Conservation (phyloP, 37 sponge, comb jelly and placozoan genomes). For the Beroe forskalii region DNA sequence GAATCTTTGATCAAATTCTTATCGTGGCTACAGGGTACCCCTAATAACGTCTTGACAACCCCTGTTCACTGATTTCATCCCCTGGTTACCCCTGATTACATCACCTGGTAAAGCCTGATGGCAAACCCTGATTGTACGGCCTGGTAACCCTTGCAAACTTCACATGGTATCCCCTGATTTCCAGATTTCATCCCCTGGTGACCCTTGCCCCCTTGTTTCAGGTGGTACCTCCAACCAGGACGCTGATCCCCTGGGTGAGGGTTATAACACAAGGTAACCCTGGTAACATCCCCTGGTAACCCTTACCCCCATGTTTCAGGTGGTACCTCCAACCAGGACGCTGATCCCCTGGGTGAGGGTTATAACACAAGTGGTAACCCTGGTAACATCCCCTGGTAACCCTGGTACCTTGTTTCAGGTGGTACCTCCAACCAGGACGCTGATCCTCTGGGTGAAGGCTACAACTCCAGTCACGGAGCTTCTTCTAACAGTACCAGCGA, state of each 20-base stretch:
- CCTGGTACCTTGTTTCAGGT: neutral
- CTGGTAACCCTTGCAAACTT: neutral
- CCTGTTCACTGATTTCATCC: too few relatives aligned
- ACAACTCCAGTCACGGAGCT: neutral
- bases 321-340: neutral
- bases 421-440: slow-evolving; percentile 3
- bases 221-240: neutral
- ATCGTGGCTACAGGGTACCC: too few relatives aligned
- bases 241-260: neutral
- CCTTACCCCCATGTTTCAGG: too few relatives aligned
- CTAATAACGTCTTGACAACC: too few relatives aligned
- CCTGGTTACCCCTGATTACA: neutral
- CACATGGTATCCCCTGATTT: neutral
- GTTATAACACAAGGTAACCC: neutral
- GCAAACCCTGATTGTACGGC: too few relatives aligned
- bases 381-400: neutral
- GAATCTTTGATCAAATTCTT: too few relatives aligned
- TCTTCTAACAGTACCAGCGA: slow-evolving; percentile 2
- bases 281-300: too few relatives aligned
- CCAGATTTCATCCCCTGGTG: too few relatives aligned
- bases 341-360: neutral
- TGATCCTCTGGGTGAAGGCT: neutral
- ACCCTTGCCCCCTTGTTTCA: too few relatives aligned
- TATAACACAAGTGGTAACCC: neutral
- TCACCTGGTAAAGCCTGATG: too few relatives aligned